These are phyloP conservation scores for Villa cingulata DNA, from an alignment of 2,888 invertebrate genomes.

Conservation along the genomic window DNA sequence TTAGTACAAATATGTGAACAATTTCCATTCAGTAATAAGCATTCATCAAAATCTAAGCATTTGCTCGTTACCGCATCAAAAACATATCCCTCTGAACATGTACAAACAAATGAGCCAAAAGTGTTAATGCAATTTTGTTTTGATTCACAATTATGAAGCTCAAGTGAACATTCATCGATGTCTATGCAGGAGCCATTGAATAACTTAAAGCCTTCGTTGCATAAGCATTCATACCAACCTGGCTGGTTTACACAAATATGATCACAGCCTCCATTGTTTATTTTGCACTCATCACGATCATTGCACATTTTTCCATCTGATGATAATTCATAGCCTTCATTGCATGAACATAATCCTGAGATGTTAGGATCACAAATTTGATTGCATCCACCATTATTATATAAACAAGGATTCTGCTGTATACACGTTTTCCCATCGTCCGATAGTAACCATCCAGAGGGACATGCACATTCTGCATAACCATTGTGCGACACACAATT, in stretches of 20 bases:
- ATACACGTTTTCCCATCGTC: slow-evolving; percentile 36
- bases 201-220: slow-evolving; percentile 36
- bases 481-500: slow-evolving; percentile 42
- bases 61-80: slow-evolving; percentile 23
- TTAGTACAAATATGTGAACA: slow-evolving; percentile 40
- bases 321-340: slow-evolving; percentile 25
- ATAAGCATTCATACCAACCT: slow-evolving; percentile 41
- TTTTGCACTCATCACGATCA: slow-evolving; percentile 43
- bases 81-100: slow-evolving; percentile 37
- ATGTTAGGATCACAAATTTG: slow-evolving; percentile 40
- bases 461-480: slow-evolving; percentile 33
- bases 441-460: slow-evolving; percentile 32
- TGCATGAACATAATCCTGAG: slow-evolving; percentile 30
- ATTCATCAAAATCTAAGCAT: slow-evolving; percentile 40
- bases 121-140: slow-evolving; percentile 28
- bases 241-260: slow-evolving; percentile 37
- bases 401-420: slow-evolving; percentile 39
- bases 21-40: slow-evolving; percentile 26
- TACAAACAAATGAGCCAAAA: slow-evolving; percentile 35
- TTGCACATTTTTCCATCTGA: slow-evolving; percentile 37
- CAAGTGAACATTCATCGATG: slow-evolving; percentile 40
- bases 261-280: slow-evolving; percentile 34
- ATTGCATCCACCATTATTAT: slow-evolving; percentile 46
- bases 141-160: slow-evolving; percentile 24
- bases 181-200: slow-evolving; percentile 28